Base-by-base conservation (phyloP, 2,113 vertebrate species). In the Sterna hirundo region DNA sequence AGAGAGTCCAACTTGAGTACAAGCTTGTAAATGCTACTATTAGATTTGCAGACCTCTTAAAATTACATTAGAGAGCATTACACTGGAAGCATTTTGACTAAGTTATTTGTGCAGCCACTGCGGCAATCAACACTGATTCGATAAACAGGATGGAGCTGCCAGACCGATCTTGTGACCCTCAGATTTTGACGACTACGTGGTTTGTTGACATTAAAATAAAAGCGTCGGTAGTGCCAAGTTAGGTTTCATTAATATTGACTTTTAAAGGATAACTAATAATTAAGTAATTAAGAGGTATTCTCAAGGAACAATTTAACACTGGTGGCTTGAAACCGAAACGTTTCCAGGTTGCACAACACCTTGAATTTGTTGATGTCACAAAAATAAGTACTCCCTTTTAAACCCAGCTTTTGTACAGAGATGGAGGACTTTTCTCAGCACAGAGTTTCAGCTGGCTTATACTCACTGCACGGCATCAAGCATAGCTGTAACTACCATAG, bases 231-330 rank as follows among this genome's bases (percentile, higher is more conserved):
- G 44, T 82, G 69, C 65, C 94, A 83, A 84, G 47, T 36, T 65
- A 29, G 19, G 61, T 71, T 96, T 94, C 77, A 83, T 83, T 77
- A 88, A 81, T 88, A 93, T 4, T 65, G 80, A 84, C 69, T 93
- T 92, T 20, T 38, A 68, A 88, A 94, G 60, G 51, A 36, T 64
- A 95, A 84, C 71, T 83, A 86, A 83, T 94, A 93, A 96, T 93
- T 95, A 95, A 88, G 79, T 91, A 88, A 83, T 96, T 94, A 93
- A 87, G 42, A 90, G 27, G 54, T 30, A 71, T 92, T 89, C 72
- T 92, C 61, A 91, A 93, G 58, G 70, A 89, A 61, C 64, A 86
- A 75, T 88, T 92, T 88, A 88, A 91, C 47, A 65, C 6, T 7
- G 8, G 20, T 71, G 23, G 25, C 57, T 79, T 85, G 83, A 96